Conservation (phyloP, 2,113 vertebrate species). For the Falco punctatus region DNA sequence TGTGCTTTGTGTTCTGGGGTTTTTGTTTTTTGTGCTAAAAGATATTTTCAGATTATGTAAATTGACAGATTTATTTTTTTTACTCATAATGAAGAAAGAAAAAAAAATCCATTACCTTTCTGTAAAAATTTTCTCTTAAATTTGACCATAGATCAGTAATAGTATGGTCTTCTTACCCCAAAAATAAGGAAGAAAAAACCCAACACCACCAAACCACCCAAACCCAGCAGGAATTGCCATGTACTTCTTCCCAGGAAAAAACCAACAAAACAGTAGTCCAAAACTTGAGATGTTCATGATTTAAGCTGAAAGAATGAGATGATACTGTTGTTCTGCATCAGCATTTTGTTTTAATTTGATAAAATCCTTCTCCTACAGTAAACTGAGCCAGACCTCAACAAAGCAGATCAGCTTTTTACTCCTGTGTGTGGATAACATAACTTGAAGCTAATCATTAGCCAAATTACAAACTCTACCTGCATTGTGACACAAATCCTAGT, state of each 20-base stretch:
- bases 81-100: neutral
- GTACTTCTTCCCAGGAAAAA: neutral
- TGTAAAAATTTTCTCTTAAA: neutral
- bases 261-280: neutral
- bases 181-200: neutral
- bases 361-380: neutral
- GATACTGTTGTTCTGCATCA: neutral
- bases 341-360: neutral
- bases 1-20: neutral
- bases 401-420: neutral
- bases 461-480: neutral
- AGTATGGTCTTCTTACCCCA: neutral
- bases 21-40: neutral
- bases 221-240: neutral
- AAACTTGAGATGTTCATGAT: neutral
- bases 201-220: neutral
- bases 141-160: neutral
- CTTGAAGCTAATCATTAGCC: neutral
- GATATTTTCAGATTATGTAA: neutral
- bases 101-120: neutral
- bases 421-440: neutral
- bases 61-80: neutral
- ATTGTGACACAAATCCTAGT: neutral
- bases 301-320: neutral
- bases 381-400: neutral